Percentiles rank a stretch among this genome's conserved stretches.
phyloP scores from a whole-genome alignment of 2,797 vertebrate genomes.

The Nyctalus aviator region DNA sequence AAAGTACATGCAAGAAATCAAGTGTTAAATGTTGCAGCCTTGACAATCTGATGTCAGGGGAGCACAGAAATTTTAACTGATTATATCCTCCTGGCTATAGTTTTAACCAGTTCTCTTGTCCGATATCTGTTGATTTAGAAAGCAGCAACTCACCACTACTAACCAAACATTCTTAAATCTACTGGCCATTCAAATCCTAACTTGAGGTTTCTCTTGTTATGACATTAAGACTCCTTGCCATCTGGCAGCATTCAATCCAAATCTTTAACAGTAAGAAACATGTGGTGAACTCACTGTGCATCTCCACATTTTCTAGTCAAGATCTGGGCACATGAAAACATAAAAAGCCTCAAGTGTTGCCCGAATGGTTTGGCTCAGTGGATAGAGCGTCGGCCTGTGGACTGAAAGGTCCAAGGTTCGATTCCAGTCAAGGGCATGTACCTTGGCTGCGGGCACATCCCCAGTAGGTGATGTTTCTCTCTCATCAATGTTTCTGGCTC shows the following conservation, averaged over 20 bases:
- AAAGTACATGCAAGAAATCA: neutral
- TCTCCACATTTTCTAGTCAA: conserved; percentile 8
- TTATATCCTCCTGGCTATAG: neutral
- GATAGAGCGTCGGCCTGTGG: too few species aligned
- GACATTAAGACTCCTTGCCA: neutral
- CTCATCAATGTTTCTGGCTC: too few species aligned
- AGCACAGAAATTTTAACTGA: neutral
- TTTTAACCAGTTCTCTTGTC: neutral
- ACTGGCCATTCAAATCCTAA: neutral
- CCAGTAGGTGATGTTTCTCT: too few species aligned
- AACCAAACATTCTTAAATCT: conserved; percentile 4
- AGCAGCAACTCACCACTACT: neutral
- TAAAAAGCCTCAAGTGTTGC: neutral
- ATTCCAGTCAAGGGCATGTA: too few species aligned
- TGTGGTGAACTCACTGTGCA: neutral
- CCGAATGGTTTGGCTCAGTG: too few species aligned
- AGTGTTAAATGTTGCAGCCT: neutral
- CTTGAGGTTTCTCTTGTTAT: neutral
- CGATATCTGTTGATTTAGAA: neutral
- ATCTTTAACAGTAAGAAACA: neutral
- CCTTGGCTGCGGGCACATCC: too few species aligned
- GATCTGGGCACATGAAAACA: neutral
- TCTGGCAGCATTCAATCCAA: neutral
- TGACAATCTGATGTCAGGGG: neutral
- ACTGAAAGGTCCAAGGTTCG: too few species aligned